phyloP scores from a whole-genome alignment of 2,113 vertebrate genomes.

The Pandion haliaetus region DNA sequence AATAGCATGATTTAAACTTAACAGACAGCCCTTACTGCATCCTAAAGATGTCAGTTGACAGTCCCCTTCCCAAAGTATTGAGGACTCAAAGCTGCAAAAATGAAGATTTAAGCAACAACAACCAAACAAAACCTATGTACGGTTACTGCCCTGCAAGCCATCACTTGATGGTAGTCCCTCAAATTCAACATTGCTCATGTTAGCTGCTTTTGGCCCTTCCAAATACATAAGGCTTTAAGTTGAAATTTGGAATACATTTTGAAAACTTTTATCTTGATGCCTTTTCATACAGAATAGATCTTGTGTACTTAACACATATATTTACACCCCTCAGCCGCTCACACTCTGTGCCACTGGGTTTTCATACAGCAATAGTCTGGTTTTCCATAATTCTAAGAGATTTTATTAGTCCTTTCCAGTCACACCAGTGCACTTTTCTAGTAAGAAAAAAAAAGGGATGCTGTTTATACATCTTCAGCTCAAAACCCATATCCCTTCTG shows the following conservation, averaged over 20 bases:
- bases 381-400: background rate
- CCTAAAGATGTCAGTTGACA: background rate
- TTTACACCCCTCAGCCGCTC: background rate
- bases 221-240: background rate
- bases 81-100: background rate
- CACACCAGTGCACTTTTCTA: background rate
- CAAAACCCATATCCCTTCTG: background rate
- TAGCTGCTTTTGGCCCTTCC: background rate
- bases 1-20: background rate
- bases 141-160: background rate
- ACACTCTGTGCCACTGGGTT: background rate
- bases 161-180: background rate
- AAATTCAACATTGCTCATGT: background rate
- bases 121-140: background rate
- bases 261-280: background rate
- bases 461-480: background rate
- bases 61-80: background rate
- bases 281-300: background rate
- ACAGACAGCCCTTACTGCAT: background rate
- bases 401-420: background rate
- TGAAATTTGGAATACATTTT: background rate
- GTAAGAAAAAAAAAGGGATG: background rate
- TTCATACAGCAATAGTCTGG: rapidly evolving
- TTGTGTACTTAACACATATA: background rate
- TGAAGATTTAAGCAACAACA: background rate